phyloP scores from a whole-genome alignment of 2,113 vertebrate species.

The Leucosticte australis region DNA sequence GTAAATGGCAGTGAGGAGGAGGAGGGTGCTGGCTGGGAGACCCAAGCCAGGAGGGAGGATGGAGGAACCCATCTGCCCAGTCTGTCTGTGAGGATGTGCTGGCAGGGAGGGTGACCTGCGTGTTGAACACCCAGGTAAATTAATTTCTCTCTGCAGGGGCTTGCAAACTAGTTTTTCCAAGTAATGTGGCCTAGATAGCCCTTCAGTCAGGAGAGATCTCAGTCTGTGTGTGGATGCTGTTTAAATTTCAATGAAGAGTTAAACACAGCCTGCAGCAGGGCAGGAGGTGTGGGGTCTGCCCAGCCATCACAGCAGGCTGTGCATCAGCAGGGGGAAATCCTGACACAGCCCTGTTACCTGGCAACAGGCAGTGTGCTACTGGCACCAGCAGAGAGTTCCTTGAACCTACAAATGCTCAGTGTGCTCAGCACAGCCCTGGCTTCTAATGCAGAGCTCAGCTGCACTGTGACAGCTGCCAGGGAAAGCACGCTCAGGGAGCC shows the following conservation, averaged over 20 bases:
- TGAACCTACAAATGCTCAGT: accelerated
- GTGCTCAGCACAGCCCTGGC: neutral
- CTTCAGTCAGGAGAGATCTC: neutral
- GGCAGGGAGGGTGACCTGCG: neutral
- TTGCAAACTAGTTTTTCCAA: neutral
- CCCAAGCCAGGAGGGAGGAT: neutral
- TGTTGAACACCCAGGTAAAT: neutral
- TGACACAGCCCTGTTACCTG: neutral
- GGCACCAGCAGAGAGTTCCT: neutral
- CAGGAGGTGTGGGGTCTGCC: neutral
- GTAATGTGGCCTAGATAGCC: neutral
- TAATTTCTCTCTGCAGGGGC: neutral
- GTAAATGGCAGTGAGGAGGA: neutral
- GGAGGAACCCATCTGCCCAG: neutral
- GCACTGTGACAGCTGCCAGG: neutral
- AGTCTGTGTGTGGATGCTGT: neutral
- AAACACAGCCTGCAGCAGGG: neutral
- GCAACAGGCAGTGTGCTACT: neutral
- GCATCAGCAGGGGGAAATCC: neutral
- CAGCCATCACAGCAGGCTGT: neutral
- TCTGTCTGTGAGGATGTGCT: neutral
- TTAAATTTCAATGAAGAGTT: neutral
- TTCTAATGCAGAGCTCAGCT: accelerated
- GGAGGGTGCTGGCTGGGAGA: neutral
- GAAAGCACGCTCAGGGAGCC: accelerated